phyloP scores from a whole-genome alignment of 2,113 vertebrate genomes.

The Chaetops frenatus region DNA sequence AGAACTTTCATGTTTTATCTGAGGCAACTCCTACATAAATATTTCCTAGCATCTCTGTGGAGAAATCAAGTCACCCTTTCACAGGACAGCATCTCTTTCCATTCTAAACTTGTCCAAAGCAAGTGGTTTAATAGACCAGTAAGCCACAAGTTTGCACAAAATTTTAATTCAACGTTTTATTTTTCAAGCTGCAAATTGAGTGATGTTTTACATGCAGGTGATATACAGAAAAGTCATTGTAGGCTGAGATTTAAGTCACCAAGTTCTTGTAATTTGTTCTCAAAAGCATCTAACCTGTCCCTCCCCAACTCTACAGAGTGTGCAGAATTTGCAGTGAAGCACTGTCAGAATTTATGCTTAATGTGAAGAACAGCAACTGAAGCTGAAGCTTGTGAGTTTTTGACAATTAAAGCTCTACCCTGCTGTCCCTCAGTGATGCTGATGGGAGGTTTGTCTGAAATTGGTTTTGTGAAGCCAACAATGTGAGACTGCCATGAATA shows the following conservation, averaged over 20 bases:
- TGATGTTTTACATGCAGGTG: background rate
- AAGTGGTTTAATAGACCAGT: background rate
- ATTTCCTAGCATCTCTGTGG: background rate
- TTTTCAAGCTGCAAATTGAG: background rate
- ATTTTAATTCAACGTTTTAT: background rate
- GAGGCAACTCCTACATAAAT: background rate
- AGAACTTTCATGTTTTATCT: background rate
- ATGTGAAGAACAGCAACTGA: background rate
- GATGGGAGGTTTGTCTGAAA: constrained; percentile 42
- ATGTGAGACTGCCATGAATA: constrained; percentile 53
- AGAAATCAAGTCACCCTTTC: background rate
- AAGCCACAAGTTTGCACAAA: background rate
- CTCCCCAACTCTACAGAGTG: background rate
- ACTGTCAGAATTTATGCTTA: background rate
- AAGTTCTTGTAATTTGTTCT: background rate
- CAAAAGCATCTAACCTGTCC: background rate
- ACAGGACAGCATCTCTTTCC: background rate
- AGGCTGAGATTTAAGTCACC: background rate
- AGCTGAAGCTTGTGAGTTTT: background rate
- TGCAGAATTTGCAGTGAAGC: background rate
- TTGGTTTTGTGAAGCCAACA: constrained; percentile 43
- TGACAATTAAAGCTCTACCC: constrained; percentile 38
- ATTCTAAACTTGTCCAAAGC: background rate
- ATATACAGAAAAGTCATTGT: background rate
- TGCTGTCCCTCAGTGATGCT: constrained; percentile 1